A percentile compares a stretch with the other conserved stretches of the same genome.
Evolutionary conservation across 2,113 vertebrate genomes (phyloP).

Genomic region (Numida meleagris): DNA sequence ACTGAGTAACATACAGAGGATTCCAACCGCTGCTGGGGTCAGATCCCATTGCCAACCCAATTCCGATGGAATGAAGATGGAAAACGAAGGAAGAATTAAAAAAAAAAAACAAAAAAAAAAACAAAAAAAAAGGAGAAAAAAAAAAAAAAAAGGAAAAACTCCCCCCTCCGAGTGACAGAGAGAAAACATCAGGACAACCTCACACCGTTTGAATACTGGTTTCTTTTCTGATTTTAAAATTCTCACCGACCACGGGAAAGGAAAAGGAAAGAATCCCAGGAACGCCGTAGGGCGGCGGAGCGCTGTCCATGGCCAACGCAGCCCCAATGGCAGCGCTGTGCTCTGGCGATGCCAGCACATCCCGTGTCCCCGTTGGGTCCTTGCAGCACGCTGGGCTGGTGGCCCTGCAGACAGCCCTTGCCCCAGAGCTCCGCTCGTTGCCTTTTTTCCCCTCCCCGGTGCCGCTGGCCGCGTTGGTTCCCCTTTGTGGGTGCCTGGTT

Average conservation of each 20-base stretch:
- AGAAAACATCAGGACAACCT: slow-evolving; percentile 9
- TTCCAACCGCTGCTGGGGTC: neutral
- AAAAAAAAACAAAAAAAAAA: neutral
- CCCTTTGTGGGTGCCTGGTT: neutral
- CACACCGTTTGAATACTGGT: neutral
- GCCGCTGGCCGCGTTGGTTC: neutral
- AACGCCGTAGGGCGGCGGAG: neutral
- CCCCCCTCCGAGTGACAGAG: neutral
- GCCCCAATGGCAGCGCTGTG: rapidly evolving
- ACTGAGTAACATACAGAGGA: neutral
- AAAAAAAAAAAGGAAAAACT: neutral
- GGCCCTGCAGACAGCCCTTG: neutral
- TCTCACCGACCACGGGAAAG: neutral
- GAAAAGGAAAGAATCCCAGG: neutral
- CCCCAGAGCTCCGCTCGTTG: neutral
- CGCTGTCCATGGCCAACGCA: neutral
- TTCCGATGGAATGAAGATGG: neutral
- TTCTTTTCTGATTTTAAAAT: slow-evolving; percentile 48
- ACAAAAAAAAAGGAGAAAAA: no score
- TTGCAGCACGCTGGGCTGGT: rapidly evolving
- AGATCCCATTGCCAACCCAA: neutral
- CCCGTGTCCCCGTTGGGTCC: rapidly evolving
- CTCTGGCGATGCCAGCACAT: rapidly evolving
- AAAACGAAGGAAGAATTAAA: no score
- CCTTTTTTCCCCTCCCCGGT: neutral